phyloP scores from a whole-genome alignment of 2,797 vertebrate genomes.

The Brachymystax lenok region DNA sequence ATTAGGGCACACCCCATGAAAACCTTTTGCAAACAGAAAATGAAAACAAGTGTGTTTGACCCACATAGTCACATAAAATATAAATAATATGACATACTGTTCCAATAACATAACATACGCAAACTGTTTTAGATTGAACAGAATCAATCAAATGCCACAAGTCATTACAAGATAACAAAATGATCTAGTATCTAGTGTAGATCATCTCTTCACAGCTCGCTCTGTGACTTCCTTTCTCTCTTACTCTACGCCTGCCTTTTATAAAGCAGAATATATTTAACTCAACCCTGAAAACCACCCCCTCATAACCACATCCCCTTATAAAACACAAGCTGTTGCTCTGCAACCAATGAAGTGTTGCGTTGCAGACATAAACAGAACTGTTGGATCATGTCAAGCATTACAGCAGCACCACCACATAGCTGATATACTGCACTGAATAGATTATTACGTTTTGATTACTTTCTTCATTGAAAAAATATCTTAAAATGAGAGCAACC shows the following conservation, averaged over 20 bases:
- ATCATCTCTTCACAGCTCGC: background rate
- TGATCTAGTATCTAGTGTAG: background rate
- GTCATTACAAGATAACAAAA: background rate
- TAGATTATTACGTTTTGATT: background rate
- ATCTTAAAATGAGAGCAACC: background rate
- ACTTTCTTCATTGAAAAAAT: background rate
- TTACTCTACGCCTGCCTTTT: background rate
- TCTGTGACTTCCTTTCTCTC: background rate
- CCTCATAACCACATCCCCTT: slow-evolving; percentile 11
- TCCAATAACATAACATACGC: background rate
- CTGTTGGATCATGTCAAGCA: background rate
- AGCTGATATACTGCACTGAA: background rate
- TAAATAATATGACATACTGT: background rate
- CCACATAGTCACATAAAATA: background rate
- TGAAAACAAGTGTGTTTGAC: background rate
- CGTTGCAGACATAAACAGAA: background rate
- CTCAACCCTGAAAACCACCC: background rate
- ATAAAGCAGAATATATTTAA: slow-evolving; percentile 16
- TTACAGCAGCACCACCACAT: background rate
- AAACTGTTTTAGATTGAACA: background rate
- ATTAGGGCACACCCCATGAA: background rate
- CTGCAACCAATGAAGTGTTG: background rate
- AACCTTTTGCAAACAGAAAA: background rate
- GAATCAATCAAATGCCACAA: background rate
- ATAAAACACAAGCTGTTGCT: background rate